Percentiles rank a stretch among this genome's conserved stretches.
Evolutionary conservation across 1,140 invertebrate species (phyloP).

Genomic region (Trachelipus rathkii): DNA sequence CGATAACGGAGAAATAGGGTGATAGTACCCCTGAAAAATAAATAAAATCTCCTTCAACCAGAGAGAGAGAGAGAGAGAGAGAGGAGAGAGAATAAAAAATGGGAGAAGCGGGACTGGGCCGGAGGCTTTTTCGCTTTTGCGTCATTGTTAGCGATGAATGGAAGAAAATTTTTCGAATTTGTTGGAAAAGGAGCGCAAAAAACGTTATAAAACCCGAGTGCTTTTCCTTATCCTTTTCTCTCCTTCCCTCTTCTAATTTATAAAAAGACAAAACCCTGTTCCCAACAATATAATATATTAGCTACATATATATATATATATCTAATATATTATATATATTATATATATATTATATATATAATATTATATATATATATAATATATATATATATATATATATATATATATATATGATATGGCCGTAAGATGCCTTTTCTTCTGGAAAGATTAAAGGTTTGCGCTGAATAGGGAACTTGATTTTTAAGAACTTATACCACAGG

Average conservation of each 20-base stretch:
- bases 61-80: too few species aligned
- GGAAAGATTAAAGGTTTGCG: too few species aligned
- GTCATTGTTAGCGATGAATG: not conserved
- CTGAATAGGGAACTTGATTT: too few species aligned
- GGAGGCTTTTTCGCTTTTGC: not conserved
- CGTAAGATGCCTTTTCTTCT: too few species aligned
- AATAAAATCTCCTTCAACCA: too few species aligned
- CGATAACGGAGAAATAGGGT: too few species aligned
- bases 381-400: slow-evolving; percentile 15
- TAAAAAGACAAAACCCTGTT: not conserved
- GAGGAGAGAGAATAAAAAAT: not conserved
- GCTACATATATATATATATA: not conserved
- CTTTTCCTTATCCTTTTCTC: not conserved
- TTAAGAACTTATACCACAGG: too few species aligned
- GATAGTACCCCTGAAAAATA: too few species aligned
- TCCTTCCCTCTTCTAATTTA: not conserved
- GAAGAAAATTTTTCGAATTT: not conserved
- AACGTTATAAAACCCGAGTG: not conserved
- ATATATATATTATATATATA: not conserved
- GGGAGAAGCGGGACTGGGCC: not conserved
- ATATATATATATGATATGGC: slow-evolving; percentile 15
- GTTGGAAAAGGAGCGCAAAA: not conserved
- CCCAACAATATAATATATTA: not conserved
- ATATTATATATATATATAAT: slow-evolving; percentile 12
- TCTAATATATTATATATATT: slow-evolving; percentile 1